Conservation (phyloP, 2,888 invertebrate species). For the Synergus umbraculus region DNA sequence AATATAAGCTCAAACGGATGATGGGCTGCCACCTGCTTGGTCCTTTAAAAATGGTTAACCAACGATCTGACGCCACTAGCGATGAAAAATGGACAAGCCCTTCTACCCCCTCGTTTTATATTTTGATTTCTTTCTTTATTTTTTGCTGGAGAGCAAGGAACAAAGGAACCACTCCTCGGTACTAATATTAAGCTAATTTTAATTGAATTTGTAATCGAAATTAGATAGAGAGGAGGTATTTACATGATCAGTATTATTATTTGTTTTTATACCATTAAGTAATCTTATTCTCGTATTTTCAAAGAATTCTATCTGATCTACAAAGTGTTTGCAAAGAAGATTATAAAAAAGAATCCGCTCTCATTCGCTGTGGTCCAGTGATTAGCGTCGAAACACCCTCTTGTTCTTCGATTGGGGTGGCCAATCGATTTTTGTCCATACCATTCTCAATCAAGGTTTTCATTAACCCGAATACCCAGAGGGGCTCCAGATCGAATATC, state of each 20-base stretch:
- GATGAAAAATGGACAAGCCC: constrained; percentile 70
- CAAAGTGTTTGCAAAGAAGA: background rate
- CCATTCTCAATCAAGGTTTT: background rate
- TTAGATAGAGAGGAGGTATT: background rate
- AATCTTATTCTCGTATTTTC: too few species aligned
- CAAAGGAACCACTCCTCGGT: background rate
- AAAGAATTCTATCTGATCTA: background rate
- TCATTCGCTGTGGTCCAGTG: background rate
- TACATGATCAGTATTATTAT: background rate
- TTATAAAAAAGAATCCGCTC: constrained; percentile 7
- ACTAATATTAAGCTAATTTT: background rate
- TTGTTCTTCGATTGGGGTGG: constrained; percentile 8
- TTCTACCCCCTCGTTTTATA: constrained; percentile 42
- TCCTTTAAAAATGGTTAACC: constrained; percentile 74
- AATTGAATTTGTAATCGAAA: background rate
- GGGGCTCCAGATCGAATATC: background rate
- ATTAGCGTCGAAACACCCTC: constrained; percentile 5
- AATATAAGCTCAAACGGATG: constrained; percentile 50
- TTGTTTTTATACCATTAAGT: too few species aligned
- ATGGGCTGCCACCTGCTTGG: constrained; percentile 66
- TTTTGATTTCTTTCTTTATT: constrained; percentile 26
- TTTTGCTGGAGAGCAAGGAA: background rate
- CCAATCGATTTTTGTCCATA: constrained; percentile 16
- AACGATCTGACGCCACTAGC: constrained; percentile 59
- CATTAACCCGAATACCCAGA: constrained; percentile 15